These are phyloP conservation scores for Synaphobranchus kaupii DNA, from an alignment of 2,797 vertebrate genomes.

Conservation along the genomic window DNA sequence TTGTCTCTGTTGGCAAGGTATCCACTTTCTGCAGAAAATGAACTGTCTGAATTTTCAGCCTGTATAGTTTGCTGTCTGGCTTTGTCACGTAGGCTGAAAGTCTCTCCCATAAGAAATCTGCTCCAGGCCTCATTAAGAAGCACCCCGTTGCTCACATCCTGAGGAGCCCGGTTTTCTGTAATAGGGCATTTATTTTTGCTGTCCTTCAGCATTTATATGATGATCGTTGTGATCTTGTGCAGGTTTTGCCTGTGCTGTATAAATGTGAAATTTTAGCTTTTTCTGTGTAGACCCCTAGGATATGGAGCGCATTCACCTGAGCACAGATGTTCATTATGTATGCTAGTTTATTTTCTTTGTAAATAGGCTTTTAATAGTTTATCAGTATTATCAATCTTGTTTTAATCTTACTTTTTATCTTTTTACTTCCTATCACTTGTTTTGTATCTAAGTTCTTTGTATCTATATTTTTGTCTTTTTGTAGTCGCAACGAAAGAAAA, in stretches of 20 bases:
- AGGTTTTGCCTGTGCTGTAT: slow-evolving; percentile 1
- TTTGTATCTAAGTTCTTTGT: background rate
- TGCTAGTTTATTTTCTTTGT: background rate
- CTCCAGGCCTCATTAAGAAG: background rate
- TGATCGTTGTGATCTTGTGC: slow-evolving; percentile 10
- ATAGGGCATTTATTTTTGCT: background rate
- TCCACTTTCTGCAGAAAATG: background rate
- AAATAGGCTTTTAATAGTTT: background rate
- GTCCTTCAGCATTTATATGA: background rate
- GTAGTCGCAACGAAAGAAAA: background rate
- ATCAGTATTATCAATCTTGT: background rate
- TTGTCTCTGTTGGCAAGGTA: slow-evolving; percentile 6
- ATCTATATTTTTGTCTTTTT: background rate
- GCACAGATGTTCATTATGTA: background rate
- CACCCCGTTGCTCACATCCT: background rate
- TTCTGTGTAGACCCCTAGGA: background rate
- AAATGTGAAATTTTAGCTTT: background rate
- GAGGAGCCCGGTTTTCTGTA: slow-evolving; percentile 2
- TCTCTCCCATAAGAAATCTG: background rate
- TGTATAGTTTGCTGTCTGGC: background rate
- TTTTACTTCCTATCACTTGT: background rate
- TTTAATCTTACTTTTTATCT: background rate
- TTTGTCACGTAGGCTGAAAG: background rate
- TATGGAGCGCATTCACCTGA: background rate
- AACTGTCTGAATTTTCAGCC: slow-evolving; percentile 4